Evolutionary conservation across 2,888 invertebrate species (phyloP), one percentile per base, ranked within the genome.

Genomic region (Cylindroiulus punctatus): DNA sequence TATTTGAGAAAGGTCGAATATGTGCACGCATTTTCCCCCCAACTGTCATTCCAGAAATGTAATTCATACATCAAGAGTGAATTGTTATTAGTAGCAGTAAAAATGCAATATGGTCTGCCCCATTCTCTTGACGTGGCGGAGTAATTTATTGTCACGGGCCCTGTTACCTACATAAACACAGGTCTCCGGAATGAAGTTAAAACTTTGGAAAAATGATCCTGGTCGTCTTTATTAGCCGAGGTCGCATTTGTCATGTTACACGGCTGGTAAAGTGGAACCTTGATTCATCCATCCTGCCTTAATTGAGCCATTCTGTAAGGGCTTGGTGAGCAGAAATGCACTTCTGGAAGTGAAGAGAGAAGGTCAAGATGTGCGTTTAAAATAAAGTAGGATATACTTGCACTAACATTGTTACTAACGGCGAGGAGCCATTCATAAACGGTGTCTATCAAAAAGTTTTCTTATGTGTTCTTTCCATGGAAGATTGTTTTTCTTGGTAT

Each of bases 121-220:
- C 7, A 26, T 65, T 65, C 26, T 65, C 65, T 65, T 65, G 65
- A 65, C 65, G 12, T 1, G 65, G 26, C 5, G 22, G 1, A 14
- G 14, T 12, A 65, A 65, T 65, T 65, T 26, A 65, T 65, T 1
- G 65, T 26, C 7, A 12, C 12, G 26, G 12, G 65, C 26, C 12
- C n/a, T n/a, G 26, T 65, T 26, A 26, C 65, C 12, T 65, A 26
- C 26, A 65, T 14, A 65, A 65, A n/a, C 65, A 26, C 65, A 26
- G 26, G 26, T 65, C n/a, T 65, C 65, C 7, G 26, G n/a, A 65
- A 65, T 65, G 65, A 65, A 65, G 65, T 65, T 26, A 22, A 65
- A 65, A 65, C 65, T 65, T 65, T 26, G 26, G 65, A 65, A 65
- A 65, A 26, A 65, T 65, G 65, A 65, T 65, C 65, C 26, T n/a